Percentiles rank a stretch among this genome's conserved stretches.
These are phyloP conservation scores for Oreocharis arfaki DNA, from an alignment of 2,113 vertebrate genomes.

Conservation along the genomic window DNA sequence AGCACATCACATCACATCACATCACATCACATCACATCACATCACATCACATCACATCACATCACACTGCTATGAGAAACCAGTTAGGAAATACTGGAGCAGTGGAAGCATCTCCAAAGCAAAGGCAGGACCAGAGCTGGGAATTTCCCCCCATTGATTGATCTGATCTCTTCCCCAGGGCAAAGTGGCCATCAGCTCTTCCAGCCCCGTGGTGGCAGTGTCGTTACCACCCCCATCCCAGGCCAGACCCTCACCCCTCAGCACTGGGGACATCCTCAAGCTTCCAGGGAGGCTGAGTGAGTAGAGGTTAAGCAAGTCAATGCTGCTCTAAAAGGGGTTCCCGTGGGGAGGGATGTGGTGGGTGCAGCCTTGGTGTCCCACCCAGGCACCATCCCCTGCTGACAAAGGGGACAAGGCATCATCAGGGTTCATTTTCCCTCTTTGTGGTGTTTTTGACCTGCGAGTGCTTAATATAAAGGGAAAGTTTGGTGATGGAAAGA, in stretches of 20 bases:
- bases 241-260: background rate
- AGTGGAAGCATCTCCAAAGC: background rate
- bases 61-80: background rate
- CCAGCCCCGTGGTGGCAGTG: background rate
- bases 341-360: background rate
- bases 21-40: no score
- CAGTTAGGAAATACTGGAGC: background rate
- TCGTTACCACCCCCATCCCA: background rate
- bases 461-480: background rate
- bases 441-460: background rate
- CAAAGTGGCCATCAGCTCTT: background rate
- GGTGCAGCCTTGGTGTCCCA: background rate
- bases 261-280: slow-evolving; percentile 72
- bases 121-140: background rate
- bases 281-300: slow-evolving; percentile 84
- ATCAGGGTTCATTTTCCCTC: background rate
- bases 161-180: slow-evolving; percentile 27
- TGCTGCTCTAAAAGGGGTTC: background rate
- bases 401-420: background rate
- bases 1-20: no score
- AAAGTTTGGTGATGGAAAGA: background rate
- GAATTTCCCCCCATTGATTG: background rate
- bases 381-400: background rate
- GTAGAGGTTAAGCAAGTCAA: slow-evolving; percentile 24
- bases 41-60: no score